A percentile compares a stretch with the other conserved stretches of the same genome.
These are phyloP conservation scores for Sylvicapra grimmia DNA, from an alignment of 2,113 vertebrate genomes.

Conservation along the genomic window DNA sequence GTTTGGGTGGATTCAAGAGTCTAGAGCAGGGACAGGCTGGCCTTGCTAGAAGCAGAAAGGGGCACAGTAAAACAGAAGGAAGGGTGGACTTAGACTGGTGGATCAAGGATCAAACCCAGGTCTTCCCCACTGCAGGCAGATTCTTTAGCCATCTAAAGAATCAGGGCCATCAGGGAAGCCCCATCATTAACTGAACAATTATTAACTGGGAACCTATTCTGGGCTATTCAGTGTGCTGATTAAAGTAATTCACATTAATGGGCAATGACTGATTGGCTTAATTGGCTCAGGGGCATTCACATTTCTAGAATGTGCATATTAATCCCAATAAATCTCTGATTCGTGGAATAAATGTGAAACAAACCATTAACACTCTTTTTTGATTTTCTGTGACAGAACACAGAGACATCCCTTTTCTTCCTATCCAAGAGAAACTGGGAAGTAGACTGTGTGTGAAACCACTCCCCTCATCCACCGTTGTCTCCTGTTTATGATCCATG, in stretches of 20 bases:
- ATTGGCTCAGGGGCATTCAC: background rate
- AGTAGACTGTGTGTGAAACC: background rate
- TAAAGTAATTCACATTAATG: conserved; percentile 29
- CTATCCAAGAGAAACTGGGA: background rate
- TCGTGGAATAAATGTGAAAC: background rate
- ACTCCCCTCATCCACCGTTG: background rate
- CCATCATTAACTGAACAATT: conserved; percentile 5
- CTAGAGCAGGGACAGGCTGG: too few species aligned
- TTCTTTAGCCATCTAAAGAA: too few species aligned
- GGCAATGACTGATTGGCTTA: background rate
- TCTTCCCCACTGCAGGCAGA: background rate
- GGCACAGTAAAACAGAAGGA: background rate
- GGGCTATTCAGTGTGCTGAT: background rate
- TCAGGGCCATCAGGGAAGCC: background rate
- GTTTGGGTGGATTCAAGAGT: background rate
- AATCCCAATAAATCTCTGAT: conserved; percentile 16
- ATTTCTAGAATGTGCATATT: conserved; percentile 8
- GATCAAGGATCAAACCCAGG: background rate
- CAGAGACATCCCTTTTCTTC: too few species aligned
- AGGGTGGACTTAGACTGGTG: background rate
- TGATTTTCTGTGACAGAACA: background rate
- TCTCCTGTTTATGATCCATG: background rate
- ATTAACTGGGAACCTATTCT: conserved; percentile 18
- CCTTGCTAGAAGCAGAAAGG: background rate
- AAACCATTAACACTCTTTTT: background rate